Percentiles rank a stretch among this genome's conserved stretches.
Evolutionary conservation across 1,140 invertebrate genomes (phyloP).

Genomic region (Ceratina calcarata): DNA sequence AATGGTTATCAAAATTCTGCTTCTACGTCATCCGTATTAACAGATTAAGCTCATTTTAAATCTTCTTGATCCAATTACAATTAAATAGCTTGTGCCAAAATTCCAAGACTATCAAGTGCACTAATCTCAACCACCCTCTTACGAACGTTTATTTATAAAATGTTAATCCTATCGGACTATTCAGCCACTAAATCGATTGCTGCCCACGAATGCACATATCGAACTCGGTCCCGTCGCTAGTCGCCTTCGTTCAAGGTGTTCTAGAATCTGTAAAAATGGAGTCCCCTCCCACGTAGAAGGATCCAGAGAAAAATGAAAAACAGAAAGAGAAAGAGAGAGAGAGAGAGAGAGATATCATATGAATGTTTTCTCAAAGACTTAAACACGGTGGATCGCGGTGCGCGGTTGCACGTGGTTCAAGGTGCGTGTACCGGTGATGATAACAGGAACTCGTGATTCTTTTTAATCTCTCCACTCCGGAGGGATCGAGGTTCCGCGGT

Average conservation of each 20-base stretch:
- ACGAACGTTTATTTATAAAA: not conserved
- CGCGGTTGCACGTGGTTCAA: slow-evolving; percentile 18
- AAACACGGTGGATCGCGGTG: slow-evolving; percentile 21
- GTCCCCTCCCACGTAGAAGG: slow-evolving; percentile 20
- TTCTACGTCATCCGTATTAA: too few relatives aligned
- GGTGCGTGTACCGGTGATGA: slow-evolving; percentile 33
- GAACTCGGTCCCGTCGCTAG: slow-evolving; percentile 26
- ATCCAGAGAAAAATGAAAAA: slow-evolving; percentile 55
- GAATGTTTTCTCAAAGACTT: slow-evolving; percentile 27
- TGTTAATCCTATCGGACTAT: not conserved
- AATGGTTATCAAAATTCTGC: too few relatives aligned
- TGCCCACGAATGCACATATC: not conserved
- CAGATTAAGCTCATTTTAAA: too few relatives aligned
- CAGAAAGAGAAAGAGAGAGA: slow-evolving; percentile 38
- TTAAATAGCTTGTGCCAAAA: not conserved
- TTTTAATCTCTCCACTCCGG: slow-evolving; percentile 21
- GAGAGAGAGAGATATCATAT: slow-evolving; percentile 25
- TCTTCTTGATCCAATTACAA: not conserved
- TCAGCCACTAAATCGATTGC: not conserved
- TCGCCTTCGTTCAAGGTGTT: slow-evolving; percentile 41
- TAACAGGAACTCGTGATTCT: slow-evolving; percentile 27
- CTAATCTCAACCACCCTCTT: not conserved
- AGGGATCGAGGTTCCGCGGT: slow-evolving; percentile 1
- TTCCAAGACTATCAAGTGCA: not conserved
- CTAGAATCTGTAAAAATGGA: slow-evolving; percentile 58